Conservation (phyloP, 2,797 vertebrate genomes). For the Anguilla anguilla region DNA sequence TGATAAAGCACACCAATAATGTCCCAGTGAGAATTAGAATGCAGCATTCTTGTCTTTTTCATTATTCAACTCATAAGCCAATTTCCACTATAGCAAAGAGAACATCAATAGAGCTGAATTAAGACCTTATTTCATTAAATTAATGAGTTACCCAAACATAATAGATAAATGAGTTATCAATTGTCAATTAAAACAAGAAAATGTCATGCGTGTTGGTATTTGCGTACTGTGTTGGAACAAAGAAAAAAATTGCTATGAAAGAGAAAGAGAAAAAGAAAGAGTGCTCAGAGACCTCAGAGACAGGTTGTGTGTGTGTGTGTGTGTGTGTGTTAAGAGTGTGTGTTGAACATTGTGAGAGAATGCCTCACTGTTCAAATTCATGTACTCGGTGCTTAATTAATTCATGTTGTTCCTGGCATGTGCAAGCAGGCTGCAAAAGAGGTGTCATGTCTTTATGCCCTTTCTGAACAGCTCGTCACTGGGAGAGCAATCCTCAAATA, state of each 20-base stretch:
- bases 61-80: constrained; percentile 6
- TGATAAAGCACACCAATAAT: constrained; percentile 10
- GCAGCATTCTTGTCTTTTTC: background rate
- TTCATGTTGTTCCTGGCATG: constrained; percentile 43
- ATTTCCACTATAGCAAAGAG: constrained; percentile 4
- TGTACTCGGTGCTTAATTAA: constrained; percentile 47
- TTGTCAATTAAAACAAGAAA: constrained; percentile 11
- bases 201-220: background rate
- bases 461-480: constrained; percentile 14
- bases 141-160: background rate
- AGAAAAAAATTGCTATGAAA: background rate
- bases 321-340: background rate
- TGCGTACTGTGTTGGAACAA: background rate
- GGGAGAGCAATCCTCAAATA: constrained; percentile 15
- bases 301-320: background rate
- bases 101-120: constrained; percentile 18
- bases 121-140: constrained; percentile 11
- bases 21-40: background rate
- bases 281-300: background rate
- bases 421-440: constrained; percentile 22
- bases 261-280: background rate
- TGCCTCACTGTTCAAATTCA: constrained; percentile 32
- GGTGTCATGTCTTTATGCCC: constrained; percentile 15
- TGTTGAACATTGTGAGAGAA: constrained; percentile 3
- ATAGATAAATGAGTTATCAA: background rate